Base-by-base conservation (phyloP, 2,113 vertebrate genomes). In the Marcusenius ussheri region DNA sequence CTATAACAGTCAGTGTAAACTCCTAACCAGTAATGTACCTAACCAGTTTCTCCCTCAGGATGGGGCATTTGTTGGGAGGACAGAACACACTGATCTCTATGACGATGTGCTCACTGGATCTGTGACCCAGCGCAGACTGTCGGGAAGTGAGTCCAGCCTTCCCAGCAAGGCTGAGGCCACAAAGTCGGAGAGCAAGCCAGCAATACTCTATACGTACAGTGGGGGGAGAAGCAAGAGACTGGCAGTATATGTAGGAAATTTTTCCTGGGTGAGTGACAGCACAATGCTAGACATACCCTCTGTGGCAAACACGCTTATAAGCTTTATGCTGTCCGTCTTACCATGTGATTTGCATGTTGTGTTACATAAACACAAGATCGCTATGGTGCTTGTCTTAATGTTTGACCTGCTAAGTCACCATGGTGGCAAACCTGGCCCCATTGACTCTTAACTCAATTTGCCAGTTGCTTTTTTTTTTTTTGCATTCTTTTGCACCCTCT, bases 51-150 rank as follows among this genome's bases (percentile, higher is more conserved):
- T 84, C 8, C 89, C 1, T 45, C 93, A 96, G 96, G 96, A 96
- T 89, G 93, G 96, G 1, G 97, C 98, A 90, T 97, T 97, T 95
- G 91, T 93, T 66, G 96, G 95, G 94, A 96, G 96, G 91, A 96
- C 96, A 4, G 98, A 98, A 93, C 96, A 97, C 94, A 97, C 97
- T 94, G 98, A 99, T 90, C 96, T 99, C 51, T 99, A 97, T 90
- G 98, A 99, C 74, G 98, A 97, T 17, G 98, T 99, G 89, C 93
- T 99, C 92, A 97, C 98, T 0, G 97, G 97, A 91, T 96, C 94
- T 92, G 96, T 83, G 93, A 95, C 94, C 95, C 95, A 77, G 86
- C 95, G 93, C 47, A 94, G 92, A 66, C 83, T 49, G 10, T n/a
- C 27, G 35, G 80, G 50, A 21, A 91, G 92, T 56, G 83, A 87